phyloP scores from a whole-genome alignment of 2,113 vertebrate genomes.

The Cyphomyrus discorhynchus region DNA sequence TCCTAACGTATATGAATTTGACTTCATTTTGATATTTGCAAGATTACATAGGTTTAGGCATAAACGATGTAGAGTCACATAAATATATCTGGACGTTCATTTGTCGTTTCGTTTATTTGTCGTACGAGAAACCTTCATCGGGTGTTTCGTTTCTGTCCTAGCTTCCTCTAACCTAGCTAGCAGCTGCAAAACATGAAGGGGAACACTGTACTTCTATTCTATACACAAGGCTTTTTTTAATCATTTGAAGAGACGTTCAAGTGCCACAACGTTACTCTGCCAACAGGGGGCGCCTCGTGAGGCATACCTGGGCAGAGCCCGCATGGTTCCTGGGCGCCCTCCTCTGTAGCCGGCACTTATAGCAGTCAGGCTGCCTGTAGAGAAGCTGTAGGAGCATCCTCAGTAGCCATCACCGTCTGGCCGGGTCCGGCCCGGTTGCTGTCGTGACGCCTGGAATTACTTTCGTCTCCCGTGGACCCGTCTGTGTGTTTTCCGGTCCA shows the following conservation, averaged over 20 bases:
- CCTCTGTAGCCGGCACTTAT: slow-evolving; percentile 26
- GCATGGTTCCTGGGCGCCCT: slow-evolving; percentile 24
- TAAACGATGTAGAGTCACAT: slow-evolving; percentile 37
- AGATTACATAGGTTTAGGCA: slow-evolving; percentile 47
- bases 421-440: not conserved
- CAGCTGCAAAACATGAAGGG: not conserved
- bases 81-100: slow-evolving; percentile 27
- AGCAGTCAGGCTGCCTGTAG: slow-evolving; percentile 38
- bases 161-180: not conserved
- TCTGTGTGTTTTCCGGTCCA: slow-evolving; percentile 47
- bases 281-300: not conserved
- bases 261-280: not conserved
- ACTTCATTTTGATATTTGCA: slow-evolving; percentile 44
- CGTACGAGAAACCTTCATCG: not conserved
- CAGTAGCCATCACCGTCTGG: slow-evolving; percentile 54
- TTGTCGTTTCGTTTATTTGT: slow-evolving; percentile 40
- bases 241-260: not conserved
- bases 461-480: slow-evolving; percentile 37
- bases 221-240: not conserved
- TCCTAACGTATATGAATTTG: slow-evolving; percentile 27
- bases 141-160: not conserved
- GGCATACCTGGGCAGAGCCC: not conserved
- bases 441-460: slow-evolving; percentile 48
- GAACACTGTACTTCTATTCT: not conserved
- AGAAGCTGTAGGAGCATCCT: slow-evolving; percentile 47